Evolutionary conservation across 2,888 invertebrate genomes (phyloP).

Genomic region (Parascotia fuliginaria): DNA sequence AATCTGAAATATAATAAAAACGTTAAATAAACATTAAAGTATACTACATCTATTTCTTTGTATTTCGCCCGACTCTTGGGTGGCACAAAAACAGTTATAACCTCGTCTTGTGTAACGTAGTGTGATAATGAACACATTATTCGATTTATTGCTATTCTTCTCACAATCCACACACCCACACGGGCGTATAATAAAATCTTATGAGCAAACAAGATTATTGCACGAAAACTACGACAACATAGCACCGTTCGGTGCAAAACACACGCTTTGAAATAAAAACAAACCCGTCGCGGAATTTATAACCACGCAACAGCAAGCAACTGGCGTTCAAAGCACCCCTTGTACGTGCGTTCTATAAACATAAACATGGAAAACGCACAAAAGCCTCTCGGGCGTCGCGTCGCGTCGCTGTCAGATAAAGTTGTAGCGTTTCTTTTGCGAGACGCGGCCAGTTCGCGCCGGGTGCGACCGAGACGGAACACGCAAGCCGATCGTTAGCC

Average conservation of each 20-base stretch:
- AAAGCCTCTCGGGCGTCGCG: slow-evolving; percentile 82
- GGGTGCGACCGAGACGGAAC: slow-evolving; percentile 69
- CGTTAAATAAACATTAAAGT: not conserved
- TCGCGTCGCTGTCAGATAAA: slow-evolving; percentile 83
- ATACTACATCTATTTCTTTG: not conserved
- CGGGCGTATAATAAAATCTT: slow-evolving; percentile 34
- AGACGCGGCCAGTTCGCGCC: slow-evolving; percentile 55
- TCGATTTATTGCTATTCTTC: slow-evolving; percentile 22
- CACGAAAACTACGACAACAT: slow-evolving; percentile 41
- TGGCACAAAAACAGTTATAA: not conserved
- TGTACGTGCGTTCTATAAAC: slow-evolving; percentile 84
- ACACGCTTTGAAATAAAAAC: slow-evolving; percentile 69
- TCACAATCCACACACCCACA: slow-evolving; percentile 20
- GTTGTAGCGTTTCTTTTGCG: slow-evolving; percentile 83
- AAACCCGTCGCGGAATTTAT: slow-evolving; percentile 72
- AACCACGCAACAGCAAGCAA: slow-evolving; percentile 64
- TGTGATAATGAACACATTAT: slow-evolving; percentile 13
- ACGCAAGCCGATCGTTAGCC: slow-evolving; percentile 83
- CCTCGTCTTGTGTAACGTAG: not conserved
- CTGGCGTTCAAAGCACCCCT: slow-evolving; percentile 80
- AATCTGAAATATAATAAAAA: not conserved
- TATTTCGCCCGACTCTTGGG: not conserved
- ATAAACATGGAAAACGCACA: slow-evolving; percentile 85
- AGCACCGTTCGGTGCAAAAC: slow-evolving; percentile 55
- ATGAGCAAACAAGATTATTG: slow-evolving; percentile 40